Evolutionary conservation across 2,113 vertebrate species (phyloP), one percentile per base, ranked within the genome.

Genomic region (Crotalus horridus): DNA sequence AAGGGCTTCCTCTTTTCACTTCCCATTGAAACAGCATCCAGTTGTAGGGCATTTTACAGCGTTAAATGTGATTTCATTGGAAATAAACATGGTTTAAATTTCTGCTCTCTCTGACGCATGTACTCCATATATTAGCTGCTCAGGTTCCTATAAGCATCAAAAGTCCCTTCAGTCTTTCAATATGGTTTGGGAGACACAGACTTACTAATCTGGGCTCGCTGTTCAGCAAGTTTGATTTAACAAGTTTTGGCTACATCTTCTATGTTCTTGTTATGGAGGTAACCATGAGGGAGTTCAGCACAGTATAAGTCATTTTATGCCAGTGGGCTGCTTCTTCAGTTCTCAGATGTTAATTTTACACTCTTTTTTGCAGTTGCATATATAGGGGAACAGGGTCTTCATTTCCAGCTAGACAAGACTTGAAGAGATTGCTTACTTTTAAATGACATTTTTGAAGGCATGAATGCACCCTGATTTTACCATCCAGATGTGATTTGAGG

Each of bases 1-100:
- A 93, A 90, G 74, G 54, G 13, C 81, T 93, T 93, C 89, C 92
- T 93, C 89, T 93, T 93, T 93, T 90, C 89, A 87, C 48, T 93
- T 90, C 89, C n/a, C 24, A 24, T 64, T 43, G 64, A 89, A 85
- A 56, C n/a, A 24, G 87, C 55, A 33, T n/a, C 33, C 23, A 48
- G 10, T 74, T 54, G 12, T 13, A 53, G 51, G 39, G 15, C 61
- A 88, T 88, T 85, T n/a, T 39, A 48, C 9, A 85, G 81, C n/a
- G 15, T 58, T 46, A 74, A 54, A 89, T 58, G 13, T 43, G 74
- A 53, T 53, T 39, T 86, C n/a, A 61, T 33, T 64, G 33, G 39
- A 43, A 89, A 33, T 43, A 48, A 61, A 29, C 6, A 12, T 48
- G 48, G 5, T 3, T 85, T 55, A 6, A n/a, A 20, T 10, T 29